A percentile compares a stretch with the other conserved stretches of the same genome.
Evolutionary conservation across 2,797 vertebrate species (phyloP).

Genomic region (Erethizon dorsatum): DNA sequence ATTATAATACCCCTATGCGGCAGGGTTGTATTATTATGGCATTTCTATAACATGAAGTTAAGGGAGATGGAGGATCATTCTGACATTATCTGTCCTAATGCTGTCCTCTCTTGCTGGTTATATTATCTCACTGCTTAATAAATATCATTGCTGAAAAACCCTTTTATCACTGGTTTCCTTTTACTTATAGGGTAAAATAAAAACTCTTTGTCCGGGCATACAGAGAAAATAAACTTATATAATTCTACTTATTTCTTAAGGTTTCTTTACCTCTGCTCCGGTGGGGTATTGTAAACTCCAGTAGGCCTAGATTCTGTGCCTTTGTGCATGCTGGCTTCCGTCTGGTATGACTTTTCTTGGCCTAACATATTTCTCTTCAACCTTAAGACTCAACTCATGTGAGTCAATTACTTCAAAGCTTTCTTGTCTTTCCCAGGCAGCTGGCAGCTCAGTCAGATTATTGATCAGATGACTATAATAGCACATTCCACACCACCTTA

Average conservation of each 20-base stretch:
- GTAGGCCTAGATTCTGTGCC: background rate
- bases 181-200: background rate
- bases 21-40: background rate
- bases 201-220: background rate
- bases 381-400: background rate
- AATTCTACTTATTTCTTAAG: background rate
- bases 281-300: rapidly evolving
- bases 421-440: background rate
- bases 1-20: background rate
- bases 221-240: background rate
- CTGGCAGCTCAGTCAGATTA: background rate
- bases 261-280: background rate
- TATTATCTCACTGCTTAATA: background rate
- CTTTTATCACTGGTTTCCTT: background rate
- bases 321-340: background rate
- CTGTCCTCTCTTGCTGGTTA: background rate
- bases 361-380: background rate
- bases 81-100: background rate
- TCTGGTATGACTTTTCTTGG: background rate
- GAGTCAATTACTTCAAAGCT: background rate
- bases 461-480: background rate
- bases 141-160: background rate
- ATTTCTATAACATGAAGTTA: background rate
- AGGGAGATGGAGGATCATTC: background rate
- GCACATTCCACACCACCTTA: background rate